Evolutionary conservation across 2,113 vertebrate species (phyloP).

Genomic region (Okapia johnstoni): DNA sequence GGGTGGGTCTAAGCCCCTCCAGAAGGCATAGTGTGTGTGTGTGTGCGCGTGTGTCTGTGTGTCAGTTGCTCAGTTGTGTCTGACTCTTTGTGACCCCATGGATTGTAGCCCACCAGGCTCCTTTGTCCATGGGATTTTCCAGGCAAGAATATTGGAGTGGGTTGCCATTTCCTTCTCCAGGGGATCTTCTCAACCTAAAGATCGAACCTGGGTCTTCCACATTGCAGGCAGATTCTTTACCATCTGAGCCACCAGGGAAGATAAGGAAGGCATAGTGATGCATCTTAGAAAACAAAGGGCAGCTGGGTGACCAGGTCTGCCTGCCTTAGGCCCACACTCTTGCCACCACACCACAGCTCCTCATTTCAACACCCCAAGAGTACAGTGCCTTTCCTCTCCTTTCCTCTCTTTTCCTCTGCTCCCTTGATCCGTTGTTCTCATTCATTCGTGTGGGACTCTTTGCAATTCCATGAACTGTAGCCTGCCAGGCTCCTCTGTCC

Average conservation of each 20-base stretch:
- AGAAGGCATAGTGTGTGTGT: not conserved
- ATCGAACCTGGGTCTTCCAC: not conserved
- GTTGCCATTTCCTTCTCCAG: not conserved
- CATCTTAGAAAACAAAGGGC: not conserved
- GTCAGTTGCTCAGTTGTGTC: not conserved
- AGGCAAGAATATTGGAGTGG: not conserved
- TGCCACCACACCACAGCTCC: not conserved
- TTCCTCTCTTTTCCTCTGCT: not conserved
- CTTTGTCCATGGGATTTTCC: not conserved
- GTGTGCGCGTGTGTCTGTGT: accelerated
- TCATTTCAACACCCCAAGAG: accelerated
- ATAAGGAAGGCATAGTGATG: not conserved
- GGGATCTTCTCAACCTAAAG: not conserved
- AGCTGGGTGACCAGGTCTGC: not conserved
- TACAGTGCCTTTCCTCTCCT: not conserved
- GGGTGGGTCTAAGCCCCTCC: not conserved
- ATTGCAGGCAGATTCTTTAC: not conserved
- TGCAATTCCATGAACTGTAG: not conserved
- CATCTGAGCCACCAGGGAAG: not conserved
- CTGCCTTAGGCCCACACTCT: not conserved
- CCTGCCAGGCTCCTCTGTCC: not conserved
- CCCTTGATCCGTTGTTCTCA: not conserved
- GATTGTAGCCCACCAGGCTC: not conserved
- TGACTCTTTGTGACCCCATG: not conserved
- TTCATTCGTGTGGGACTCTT: not conserved